Evolutionary conservation across 2,113 vertebrate genomes (phyloP), one percentile per base, ranked within the genome.

Genomic region (Pachycephala philippinensis): DNA sequence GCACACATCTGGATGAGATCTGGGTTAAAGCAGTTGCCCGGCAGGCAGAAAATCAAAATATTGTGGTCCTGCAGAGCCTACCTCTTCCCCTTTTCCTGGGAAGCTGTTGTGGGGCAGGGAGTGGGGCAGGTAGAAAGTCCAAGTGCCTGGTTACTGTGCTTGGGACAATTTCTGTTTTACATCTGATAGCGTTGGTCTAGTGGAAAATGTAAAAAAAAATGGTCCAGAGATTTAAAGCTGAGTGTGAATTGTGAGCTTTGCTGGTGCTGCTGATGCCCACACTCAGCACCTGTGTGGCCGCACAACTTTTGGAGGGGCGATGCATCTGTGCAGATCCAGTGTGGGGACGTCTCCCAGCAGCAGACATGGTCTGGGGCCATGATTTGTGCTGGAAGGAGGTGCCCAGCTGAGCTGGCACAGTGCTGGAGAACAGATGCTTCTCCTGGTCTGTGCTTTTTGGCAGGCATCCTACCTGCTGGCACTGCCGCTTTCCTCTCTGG

Each of bases 351-450:
- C 6, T 10, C 33, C 26, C 39, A 28, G 72, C 19, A 69, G 39
- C 35, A 87, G 56, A 50, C 0, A 1, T n/a, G 27, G 11, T 47
- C 24, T 63, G 33, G 27, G 20, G 9, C 28, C 42, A 37, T 8
- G 0, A 1, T 39, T 39, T 57, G 16, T 87, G n/a, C 82, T 57
- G 27, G 66, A 75, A 75, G 47, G 10, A 77, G 35, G 56, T 2
- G 4, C 47, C 30, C 4, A 2, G 8, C 10, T 78, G 64, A 89
- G 39, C 0, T 2, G 42, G 27, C 52, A 54, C 0, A 1, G n/a
- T 33, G 10, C 59, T 14, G 15, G 23, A 74, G 20, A 52, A 27
- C 19, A 86, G 10, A 50, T 26, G 11, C 19, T 77, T 60, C 35
- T 75, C 47, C 45, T 5, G 1, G 7, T 59, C n/a, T 30, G 21